Evolutionary conservation across 1,140 invertebrate species (phyloP), one percentile per base, ranked within the genome.

Genomic region (Drosophila nannoptera): DNA sequence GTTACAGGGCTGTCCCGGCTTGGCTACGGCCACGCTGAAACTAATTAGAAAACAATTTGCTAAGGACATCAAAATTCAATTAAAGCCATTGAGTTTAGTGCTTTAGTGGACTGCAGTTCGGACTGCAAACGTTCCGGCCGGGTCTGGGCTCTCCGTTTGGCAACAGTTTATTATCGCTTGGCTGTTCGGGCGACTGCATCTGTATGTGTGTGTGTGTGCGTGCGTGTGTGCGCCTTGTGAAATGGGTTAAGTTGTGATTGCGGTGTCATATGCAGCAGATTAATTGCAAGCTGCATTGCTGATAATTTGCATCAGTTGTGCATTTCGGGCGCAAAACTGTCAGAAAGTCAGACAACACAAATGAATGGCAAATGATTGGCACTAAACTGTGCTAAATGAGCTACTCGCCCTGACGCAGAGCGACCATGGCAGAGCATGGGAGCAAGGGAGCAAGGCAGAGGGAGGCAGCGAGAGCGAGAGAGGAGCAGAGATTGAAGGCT

Each of bases 41-140:
- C 81, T 84, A 84, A 84, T 84, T 84, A 84, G 81, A 86, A 84
- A 84, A 84, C 81, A 84, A 84, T 84, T 84, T 84, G 82, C 81
- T 69, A 77, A 84, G 81, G 81, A 86, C 81, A 84, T 84, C 81
- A 84, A 86, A 84, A 84, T 84, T 84, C 81, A 84, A 84, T 84
- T 84, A 84, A 84, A 84, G 81, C 74, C 77, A 86, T 86, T 84
- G 70, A 73, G 81, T 78, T 84, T 86, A 81, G 76, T 84, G 72
- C 80, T 78, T 84, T 84, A 80, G 80, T 84, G 73, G 66, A 80
- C 43, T 86, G 76, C 81, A 80, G 78, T 62, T 50, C n/a, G 5
- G 14, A 14, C 7, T 43, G 40, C 40, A 6, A 14, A 4, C 64
- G 35, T 7, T 45, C 33, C 29, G 5, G 14, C 8, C 32, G 6